These are phyloP conservation scores for Saguinus imperator DNA, from an alignment of 2,113 vertebrate genomes.

Conservation along the genomic window DNA sequence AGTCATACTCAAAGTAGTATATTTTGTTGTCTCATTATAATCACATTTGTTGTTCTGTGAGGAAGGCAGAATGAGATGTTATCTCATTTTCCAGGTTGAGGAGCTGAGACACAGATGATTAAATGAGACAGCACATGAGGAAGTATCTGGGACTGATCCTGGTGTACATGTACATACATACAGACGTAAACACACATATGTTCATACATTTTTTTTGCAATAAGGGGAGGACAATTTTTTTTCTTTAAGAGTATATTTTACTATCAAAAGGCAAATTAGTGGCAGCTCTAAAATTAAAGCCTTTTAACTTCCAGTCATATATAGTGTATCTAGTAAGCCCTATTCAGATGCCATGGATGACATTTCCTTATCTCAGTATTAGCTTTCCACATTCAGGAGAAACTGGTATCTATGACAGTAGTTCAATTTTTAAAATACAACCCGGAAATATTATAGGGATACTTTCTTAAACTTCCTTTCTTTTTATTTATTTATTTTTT, in stretches of 20 bases:
- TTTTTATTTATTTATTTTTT: neutral
- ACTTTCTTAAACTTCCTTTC: neutral
- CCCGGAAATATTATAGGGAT: neutral
- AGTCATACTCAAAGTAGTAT: neutral
- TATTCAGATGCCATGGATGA: neutral
- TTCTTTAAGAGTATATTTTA: constrained; percentile 33
- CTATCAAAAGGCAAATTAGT: constrained; percentile 21
- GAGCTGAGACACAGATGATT: neutral
- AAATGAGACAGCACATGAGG: neutral
- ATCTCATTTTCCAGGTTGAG: neutral
- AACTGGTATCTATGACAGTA: neutral
- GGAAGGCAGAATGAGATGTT: neutral
- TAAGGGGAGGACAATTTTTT: neutral
- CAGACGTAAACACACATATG: neutral
- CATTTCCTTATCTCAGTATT: neutral
- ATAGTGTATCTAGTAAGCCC: neutral
- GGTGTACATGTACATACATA: neutral
- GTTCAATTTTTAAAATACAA: neutral
- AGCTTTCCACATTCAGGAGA: neutral
- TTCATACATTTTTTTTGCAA: neutral
- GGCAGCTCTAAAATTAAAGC: constrained; percentile 17
- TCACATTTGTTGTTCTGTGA: neutral
- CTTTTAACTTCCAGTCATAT: neutral
- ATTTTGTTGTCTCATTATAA: neutral
- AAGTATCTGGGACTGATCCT: neutral